A percentile compares a stretch with the other conserved stretches of the same genome.
Evolutionary conservation across 2,888 invertebrate species (phyloP).

Genomic region (Dicyrtomina minuta): DNA sequence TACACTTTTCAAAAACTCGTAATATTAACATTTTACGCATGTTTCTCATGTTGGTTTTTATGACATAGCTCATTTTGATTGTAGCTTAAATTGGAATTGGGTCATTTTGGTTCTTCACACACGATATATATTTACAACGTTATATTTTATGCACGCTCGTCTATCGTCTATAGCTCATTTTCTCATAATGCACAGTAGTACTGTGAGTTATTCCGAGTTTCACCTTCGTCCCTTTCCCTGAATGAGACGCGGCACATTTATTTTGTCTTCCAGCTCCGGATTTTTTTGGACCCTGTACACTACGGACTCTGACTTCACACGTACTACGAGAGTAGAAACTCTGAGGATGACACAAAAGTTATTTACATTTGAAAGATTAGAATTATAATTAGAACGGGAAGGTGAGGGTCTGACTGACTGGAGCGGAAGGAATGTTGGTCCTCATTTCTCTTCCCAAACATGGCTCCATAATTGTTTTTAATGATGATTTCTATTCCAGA

Average conservation of each 20-base stretch:
- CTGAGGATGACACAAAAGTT: not conserved
- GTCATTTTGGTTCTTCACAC: no score
- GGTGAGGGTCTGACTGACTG: not conserved
- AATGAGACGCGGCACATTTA: constrained; percentile 15
- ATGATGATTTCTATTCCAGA: constrained; percentile 30
- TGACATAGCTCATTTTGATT: no score
- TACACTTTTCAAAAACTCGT: no score
- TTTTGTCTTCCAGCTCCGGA: constrained; percentile 16
- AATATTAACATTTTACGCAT: no score
- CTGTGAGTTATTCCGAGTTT: not conserved
- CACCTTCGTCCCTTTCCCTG: not conserved
- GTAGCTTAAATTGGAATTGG: no score
- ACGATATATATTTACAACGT: no score
- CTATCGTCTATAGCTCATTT: not conserved
- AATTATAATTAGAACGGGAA: no score
- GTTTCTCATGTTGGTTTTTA: no score
- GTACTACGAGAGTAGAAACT: constrained; percentile 9
- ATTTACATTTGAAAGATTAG: no score
- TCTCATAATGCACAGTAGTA: no score
- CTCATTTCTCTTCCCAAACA: constrained; percentile 17
- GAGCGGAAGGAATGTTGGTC: constrained; percentile 5
- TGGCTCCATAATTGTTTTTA: constrained; percentile 25
- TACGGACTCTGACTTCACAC: no score
- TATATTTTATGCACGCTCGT: not conserved
- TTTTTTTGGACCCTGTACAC: no score